Evolutionary conservation across 1,140 invertebrate genomes (phyloP), one percentile per base, ranked within the genome.

Genomic region (Heliconius himera): DNA sequence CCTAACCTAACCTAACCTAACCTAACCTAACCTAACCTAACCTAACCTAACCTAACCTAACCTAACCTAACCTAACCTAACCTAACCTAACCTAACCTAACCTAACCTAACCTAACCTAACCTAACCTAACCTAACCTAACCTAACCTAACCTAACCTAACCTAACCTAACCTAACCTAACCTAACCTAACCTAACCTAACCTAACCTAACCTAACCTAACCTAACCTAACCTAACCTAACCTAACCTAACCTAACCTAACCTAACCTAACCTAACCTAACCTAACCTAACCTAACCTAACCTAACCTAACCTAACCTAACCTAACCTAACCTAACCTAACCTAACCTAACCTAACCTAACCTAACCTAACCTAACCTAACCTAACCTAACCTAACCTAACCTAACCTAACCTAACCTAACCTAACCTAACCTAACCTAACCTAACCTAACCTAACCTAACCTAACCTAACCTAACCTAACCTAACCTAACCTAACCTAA

Each of bases 401-500:
- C 54, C 54, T 56, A 56, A 56, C 54, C 54, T 56, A 56, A 56
- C 54, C 54, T 56, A 56, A 56, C 54, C 54, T 56, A 56, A 56
- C 54, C 54, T 56, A 56, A 56, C 54, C 54, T 56, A 56, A 56
- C 54, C 54, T 56, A 56, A 56, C 54, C 54, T 56, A 56, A 56
- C 54, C 54, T 56, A 56, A 56, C 54, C 54, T 56, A 56, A 56
- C 54, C 54, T 56, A 56, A 56, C n/a, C 54, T 22, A 18, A 56
- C 54, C 54, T 71, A 71, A 36, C 83, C 85, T 80, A 89, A 87
- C 84, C 86, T 82, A 90, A 90, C 88, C 85, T 81, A 86, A 87
- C 88, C 87, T 82, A 87, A 85, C 85, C 83, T 84, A 84, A 88
- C 87, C 87, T 85, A 88, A 88, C 87, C 87, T 82, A 88, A 89